These are phyloP conservation scores for Sebastes goodei DNA, from an alignment of 2,797 vertebrate genomes.

Conservation along the genomic window DNA sequence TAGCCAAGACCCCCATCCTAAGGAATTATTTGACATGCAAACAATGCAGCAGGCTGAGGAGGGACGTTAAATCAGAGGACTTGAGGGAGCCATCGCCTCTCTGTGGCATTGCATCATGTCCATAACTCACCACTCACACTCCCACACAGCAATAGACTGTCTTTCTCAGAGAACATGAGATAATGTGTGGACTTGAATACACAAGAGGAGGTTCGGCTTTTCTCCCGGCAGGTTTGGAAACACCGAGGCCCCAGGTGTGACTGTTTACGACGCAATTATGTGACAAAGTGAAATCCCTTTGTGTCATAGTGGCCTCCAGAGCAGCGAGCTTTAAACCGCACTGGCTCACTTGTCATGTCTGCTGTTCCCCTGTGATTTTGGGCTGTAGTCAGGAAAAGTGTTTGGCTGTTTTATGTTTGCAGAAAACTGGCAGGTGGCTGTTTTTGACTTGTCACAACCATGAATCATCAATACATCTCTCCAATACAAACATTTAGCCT, in stretches of 20 bases:
- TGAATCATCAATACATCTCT: background rate
- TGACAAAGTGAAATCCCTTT: conserved; percentile 45
- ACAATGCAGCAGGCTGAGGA: conserved; percentile 35
- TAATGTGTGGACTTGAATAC: conserved; percentile 51
- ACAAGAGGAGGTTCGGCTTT: conserved; percentile 23
- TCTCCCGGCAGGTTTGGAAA: conserved; percentile 55
- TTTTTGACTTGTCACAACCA: background rate
- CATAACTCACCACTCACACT: conserved; percentile 33
- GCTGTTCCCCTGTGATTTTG: conserved; percentile 16
- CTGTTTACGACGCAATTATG: conserved; percentile 60
- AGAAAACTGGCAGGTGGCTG: conserved; percentile 13
- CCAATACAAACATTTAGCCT: background rate
- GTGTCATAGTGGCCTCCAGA: background rate
- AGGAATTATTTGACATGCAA: conserved; percentile 45
- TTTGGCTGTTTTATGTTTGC: background rate
- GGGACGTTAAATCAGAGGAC: conserved; percentile 38
- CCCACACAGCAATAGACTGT: conserved; percentile 28
- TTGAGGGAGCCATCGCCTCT: conserved; percentile 31
- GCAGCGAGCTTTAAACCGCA: background rate
- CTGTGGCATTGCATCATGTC: conserved; percentile 43
- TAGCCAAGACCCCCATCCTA: background rate
- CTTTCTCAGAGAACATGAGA: conserved; percentile 18
- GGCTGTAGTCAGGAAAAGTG: background rate
- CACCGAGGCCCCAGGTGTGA: conserved; percentile 54
- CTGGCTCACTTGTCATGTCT: background rate